Base-by-base conservation (phyloP, 64 coral and sea anemone genomes). In the Montipora sp. region DNA sequence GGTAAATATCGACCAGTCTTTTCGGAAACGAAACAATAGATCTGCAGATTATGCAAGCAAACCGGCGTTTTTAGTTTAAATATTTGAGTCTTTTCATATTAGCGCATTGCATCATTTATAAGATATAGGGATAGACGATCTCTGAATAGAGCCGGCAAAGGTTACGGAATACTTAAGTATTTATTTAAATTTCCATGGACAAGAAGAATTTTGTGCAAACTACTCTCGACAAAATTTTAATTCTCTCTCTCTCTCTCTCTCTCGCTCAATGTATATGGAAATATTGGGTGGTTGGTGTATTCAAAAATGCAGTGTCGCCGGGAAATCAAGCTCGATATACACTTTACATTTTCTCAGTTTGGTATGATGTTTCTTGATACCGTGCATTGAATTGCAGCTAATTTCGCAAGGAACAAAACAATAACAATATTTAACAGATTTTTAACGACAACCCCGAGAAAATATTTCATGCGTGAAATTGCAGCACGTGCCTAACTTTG, bases 1-100 rank as follows among this genome's bases (percentile, higher is more conserved):
- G 59, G 19, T 45, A 85, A 84, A 85, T 85, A 85, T 72, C 15
- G 65, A 85, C 61, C 16, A 10, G 19, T 50, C 61, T 20, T 8
- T 49, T 21, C 44, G 44, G 11, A 50, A 72, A n/a, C 48, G 18
- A 50, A 50, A 70, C 63, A 85, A 71, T 71, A 7, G 65, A 85
- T 48, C 47, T 12, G 75, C 74, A 15, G 16, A 48, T 78, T 49
- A 49, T 49, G 60, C 60, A 11, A 15, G 60, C 60, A 63, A 63
- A 15, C 60, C 14, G 14, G 14, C 11, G 60, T 11, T 63, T 63
- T 7, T 63, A 71, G 20, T 68, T 13, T 23, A 71, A 71, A 71
- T 71, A 71, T 71, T 71, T 71, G 68, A 71, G 18, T 19, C 36
- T 36, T 21, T 71, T 15, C 5, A 23, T 21, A 21, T 71, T 2